A percentile compares a stretch with the other conserved stretches of the same genome.
Evolutionary conservation across 2,888 invertebrate species (phyloP).

Genomic region (Ceramica pisi): DNA sequence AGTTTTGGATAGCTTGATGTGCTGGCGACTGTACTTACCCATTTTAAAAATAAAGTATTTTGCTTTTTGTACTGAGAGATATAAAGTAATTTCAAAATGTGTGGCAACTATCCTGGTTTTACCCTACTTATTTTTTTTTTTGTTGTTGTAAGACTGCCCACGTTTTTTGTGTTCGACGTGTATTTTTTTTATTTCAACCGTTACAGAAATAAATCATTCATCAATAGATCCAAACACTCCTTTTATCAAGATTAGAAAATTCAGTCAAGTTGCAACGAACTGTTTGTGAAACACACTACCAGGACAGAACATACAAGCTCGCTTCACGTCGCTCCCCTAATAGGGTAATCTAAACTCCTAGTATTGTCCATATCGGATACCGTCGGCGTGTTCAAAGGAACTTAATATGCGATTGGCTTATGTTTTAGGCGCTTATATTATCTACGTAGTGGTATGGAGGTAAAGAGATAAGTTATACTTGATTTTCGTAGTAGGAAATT

Average conservation of each 20-base stretch:
- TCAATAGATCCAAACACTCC: neutral
- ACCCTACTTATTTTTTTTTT: no score
- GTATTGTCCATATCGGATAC: slow-evolving; percentile 31
- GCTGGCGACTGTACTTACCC: no score
- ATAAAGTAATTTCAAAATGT: no score
- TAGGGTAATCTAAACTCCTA: slow-evolving; percentile 40
- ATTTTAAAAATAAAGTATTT: no score
- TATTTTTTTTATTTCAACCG: no score
- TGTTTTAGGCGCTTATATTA: slow-evolving; percentile 16
- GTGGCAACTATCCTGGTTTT: no score
- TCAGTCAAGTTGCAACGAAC: neutral
- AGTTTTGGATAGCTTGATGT: no score
- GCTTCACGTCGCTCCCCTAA: slow-evolving; percentile 2
- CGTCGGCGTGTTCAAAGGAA: slow-evolving; percentile 31
- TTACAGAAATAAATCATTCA: neutral
- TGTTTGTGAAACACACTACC: slow-evolving; percentile 8
- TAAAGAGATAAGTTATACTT: neutral
- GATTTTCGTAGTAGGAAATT: neutral
- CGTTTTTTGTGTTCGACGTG: no score
- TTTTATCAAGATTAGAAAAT: neutral
- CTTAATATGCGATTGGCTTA: neutral
- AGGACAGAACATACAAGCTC: neutral
- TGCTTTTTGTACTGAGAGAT: no score
- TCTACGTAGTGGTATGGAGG: neutral
- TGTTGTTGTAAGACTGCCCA: no score